Evolutionary conservation across 2,888 invertebrate genomes (phyloP).

Genomic region (Lottia gigantea): DNA sequence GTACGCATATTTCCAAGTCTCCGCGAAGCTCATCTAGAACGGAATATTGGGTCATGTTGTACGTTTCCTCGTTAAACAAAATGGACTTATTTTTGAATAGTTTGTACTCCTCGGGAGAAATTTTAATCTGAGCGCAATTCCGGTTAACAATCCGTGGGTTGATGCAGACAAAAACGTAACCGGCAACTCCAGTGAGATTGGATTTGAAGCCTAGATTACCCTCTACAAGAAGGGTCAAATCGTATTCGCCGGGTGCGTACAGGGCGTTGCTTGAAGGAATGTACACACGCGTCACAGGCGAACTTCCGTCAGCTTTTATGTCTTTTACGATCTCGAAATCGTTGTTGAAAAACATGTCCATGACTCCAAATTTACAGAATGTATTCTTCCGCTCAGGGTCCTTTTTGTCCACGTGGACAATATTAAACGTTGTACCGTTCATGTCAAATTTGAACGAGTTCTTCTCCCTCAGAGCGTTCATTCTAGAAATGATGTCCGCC

Average conservation of each 20-base stretch:
- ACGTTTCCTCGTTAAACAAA: constrained; percentile 37
- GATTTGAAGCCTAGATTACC: constrained; percentile 41
- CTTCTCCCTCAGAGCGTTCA: constrained; percentile 37
- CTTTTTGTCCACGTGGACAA: constrained; percentile 28
- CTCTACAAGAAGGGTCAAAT: constrained; percentile 44
- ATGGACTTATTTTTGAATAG: constrained; percentile 40
- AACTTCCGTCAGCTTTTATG: constrained; percentile 19
- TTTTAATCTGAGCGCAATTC: constrained; percentile 42
- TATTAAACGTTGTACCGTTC: constrained; percentile 50
- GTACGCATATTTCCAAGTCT: constrained; percentile 47
- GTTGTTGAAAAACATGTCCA: constrained; percentile 13
- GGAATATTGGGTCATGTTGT: constrained; percentile 44
- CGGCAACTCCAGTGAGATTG: constrained; percentile 28
- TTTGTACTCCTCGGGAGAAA: constrained; percentile 39
- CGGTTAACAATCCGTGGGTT: constrained; percentile 46
- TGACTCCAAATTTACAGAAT: not conserved
- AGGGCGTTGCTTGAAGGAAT: constrained; percentile 39
- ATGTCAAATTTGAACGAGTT: constrained; percentile 43
- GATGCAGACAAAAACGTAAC: constrained; percentile 52
- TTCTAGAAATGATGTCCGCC: constrained; percentile 36
- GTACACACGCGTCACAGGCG: constrained; percentile 33
- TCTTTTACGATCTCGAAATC: constrained; percentile 28
- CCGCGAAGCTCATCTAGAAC: constrained; percentile 34
- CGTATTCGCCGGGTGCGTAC: constrained; percentile 46
- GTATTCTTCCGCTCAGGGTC: not conserved